Evolutionary conservation across 53 echinoderm and acorn worm species (phyloP).

Genomic region (Paelopatides confundens): DNA sequence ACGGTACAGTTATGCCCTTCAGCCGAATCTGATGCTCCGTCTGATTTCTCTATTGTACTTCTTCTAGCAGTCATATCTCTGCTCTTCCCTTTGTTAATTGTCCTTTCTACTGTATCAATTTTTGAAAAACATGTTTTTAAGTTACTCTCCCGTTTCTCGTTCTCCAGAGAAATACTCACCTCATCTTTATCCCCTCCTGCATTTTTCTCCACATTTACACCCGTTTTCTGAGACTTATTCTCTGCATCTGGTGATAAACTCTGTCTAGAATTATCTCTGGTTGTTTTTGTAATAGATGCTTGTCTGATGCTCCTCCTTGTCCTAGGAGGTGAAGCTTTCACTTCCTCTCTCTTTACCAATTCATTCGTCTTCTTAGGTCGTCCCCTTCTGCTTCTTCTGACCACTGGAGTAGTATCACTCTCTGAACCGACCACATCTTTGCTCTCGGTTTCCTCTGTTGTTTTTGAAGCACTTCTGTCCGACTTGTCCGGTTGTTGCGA

Average conservation of each 20-base stretch:
- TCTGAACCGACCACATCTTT: neutral
- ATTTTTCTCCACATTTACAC: neutral
- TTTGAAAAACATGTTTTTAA: no score
- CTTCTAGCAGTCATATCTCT: no score
- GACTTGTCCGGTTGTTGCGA: neutral
- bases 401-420: no score
- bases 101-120: no score
- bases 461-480: neutral
- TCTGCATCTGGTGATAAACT: neutral
- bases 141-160: neutral
- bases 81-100: no score
- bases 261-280: neutral
- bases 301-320: constrained; percentile 4
- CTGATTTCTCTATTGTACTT: no score
- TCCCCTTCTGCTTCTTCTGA: neutral
- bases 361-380: constrained; percentile 17
- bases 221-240: neutral
- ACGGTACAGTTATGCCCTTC: no score
- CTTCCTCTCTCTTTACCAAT: neutral
- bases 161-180: neutral
- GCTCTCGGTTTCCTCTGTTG: neutral
- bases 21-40: no score
- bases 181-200: neutral
- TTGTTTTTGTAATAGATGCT: neutral
- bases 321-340: neutral